Evolutionary conservation across 2,888 invertebrate species (phyloP), one percentile per base, ranked within the genome.

Genomic region (Leucophenga maculata): DNA sequence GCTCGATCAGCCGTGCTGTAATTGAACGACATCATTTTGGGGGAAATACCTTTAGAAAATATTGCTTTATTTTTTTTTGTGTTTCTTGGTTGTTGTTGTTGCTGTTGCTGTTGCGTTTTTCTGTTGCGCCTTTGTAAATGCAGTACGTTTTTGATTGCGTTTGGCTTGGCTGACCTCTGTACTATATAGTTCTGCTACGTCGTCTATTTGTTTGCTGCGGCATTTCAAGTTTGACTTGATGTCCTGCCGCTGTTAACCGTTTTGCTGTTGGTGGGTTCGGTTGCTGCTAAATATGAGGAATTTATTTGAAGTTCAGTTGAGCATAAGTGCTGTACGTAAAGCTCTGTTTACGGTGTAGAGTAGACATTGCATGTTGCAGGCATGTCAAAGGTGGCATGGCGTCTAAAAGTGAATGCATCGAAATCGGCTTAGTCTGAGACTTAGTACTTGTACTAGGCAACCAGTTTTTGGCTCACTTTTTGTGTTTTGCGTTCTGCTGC

Each of bases 401-500:
- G n/a, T n/a, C 50, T 4, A 50, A 11, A 50, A 50, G 50, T 16
- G 13, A 39, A 39, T 64, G 20, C 20, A 52, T 52, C 46, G 46
- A 67, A 46, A 67, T 22, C 67, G 57, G 67, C 59, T 67, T 57
- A 67, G 67, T 46, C 48, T n/a, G n/a, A n/a, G n/a, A 18, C 18
- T 50, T 50, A 18, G 16, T 16, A 46, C 46, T 46, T 46, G n/a
- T 46, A 70, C 54, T 67, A 60, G 70, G 65, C 70, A 67, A 68
- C 59, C 67, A 3, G 16, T 60, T 60, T 6, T 39, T 60, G 60
- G 6, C 32, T 32, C n/a, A n/a, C n/a, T 39, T 39, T 14, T 60
- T 22, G 6, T 39, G 60, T 39, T 39, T 4, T 39, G n/a, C 14
- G 13, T 39, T 39, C 57, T 73, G 73, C 70, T 74, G 74, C 68